phyloP scores from a whole-genome alignment of 2,113 vertebrate species.

The Isichthys henryi region DNA sequence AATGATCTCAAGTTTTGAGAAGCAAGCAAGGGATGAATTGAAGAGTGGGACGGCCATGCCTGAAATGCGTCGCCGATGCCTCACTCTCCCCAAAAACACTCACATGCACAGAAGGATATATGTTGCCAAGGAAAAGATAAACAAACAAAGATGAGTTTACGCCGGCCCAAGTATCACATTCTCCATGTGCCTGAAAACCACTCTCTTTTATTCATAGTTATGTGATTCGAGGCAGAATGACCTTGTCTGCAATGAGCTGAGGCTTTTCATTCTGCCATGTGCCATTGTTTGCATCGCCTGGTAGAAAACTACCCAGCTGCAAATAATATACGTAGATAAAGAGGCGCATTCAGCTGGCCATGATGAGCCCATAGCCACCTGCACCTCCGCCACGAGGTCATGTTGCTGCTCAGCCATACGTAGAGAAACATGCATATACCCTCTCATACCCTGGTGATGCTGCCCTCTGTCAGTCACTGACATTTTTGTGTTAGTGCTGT shows the following conservation, averaged over 20 bases:
- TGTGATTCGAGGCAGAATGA: neutral
- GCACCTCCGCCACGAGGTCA: neutral
- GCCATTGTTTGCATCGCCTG: neutral
- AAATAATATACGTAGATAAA: neutral
- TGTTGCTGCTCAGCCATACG: neutral
- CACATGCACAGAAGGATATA: neutral
- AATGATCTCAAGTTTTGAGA: neutral
- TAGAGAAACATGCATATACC: neutral
- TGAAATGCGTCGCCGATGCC: neutral
- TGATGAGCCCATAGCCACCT: neutral
- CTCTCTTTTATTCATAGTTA: neutral
- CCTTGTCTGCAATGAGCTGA: neutral
- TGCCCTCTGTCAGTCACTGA: neutral
- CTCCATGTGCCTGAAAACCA: neutral
- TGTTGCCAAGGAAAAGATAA: neutral
- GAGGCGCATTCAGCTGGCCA: neutral
- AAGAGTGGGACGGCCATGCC: neutral
- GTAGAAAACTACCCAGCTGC: neutral
- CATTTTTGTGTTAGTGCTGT: neutral
- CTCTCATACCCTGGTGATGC: neutral
- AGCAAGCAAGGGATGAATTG: neutral
- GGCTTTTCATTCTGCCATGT: neutral
- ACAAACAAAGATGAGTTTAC: constrained; percentile 2
- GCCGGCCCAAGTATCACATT: neutral
- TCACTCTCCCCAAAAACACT: neutral